Evolutionary conservation across 2,888 invertebrate species (phyloP), one percentile per base, ranked within the genome.

Genomic region (Malthinus flaveolus): DNA sequence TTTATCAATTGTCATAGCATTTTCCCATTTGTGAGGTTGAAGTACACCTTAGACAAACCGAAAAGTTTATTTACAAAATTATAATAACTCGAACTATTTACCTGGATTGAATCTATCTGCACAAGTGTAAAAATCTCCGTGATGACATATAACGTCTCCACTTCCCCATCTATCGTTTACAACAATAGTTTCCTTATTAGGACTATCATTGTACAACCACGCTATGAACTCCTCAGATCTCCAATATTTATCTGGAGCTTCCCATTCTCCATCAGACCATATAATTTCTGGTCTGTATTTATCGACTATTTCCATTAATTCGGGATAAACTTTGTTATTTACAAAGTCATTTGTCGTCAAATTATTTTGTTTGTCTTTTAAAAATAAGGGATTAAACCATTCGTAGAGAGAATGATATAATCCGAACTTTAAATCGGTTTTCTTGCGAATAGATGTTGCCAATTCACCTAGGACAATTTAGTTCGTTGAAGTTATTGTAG

Each of bases 241-340:
- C 93, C 94, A 97, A 70, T 96, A 96, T 1, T 81, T 80, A 62
- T 89, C 89, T 0, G 85, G 77, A 0, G 93, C 90, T 74, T 95
- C 95, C 95, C 95, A 95, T 68, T 96, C 96, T 0, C 97, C 97
- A 77, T 97, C 97, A 0, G 93, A 88, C 96, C 96, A 97, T 11
- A 97, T 76, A 0, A 97, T 82, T 23, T 93, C 91, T 0, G 90
- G 90, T 56, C 83, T 73, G 68, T 90, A 91, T 54, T 80, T 79
- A 54, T 84, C 74, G 23, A 93, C 82, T 46, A 94, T 72, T 73
- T 95, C 94, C 63, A 85, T 82, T 70, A 96, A 81, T 76, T 96
- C 95, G 0, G 93, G 93, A 65, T 88, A 78, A 9, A 88, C 81
- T 77, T 93, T 93, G 3, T 83, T 79, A 5, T 82, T 76, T 0